Percentiles rank a stretch among this genome's conserved stretches.
Conservation (phyloP, 2,797 vertebrate species). For the Myiotriccus ornatus region DNA sequence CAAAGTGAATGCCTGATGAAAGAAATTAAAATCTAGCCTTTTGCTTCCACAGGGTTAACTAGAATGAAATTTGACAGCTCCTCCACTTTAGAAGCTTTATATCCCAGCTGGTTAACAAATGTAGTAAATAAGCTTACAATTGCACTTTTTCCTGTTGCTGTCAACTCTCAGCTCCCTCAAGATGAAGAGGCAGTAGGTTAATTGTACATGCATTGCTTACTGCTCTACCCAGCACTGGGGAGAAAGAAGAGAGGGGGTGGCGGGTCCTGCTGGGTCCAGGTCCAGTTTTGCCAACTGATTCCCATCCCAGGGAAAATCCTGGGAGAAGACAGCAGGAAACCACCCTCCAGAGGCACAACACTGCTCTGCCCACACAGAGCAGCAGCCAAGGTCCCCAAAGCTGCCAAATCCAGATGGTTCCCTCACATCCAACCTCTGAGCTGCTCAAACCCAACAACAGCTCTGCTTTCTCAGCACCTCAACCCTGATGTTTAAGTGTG, state of each 20-base stretch:
- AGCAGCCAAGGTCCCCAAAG: neutral
- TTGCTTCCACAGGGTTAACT: conserved; percentile 19
- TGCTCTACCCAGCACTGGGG: neutral
- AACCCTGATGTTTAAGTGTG: neutral
- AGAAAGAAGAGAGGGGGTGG: neutral
- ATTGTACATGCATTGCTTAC: neutral
- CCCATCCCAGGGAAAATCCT: neutral
- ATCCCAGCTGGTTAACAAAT: conserved; percentile 54
- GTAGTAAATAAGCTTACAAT: conserved; percentile 58
- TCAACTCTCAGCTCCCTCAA: conserved; percentile 21
- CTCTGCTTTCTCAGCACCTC: neutral
- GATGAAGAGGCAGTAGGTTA: neutral
- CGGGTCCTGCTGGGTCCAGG: neutral
- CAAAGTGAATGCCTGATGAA: neutral
- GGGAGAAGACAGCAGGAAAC: neutral
- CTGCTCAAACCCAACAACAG: neutral
- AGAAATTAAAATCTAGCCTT: conserved; percentile 1
- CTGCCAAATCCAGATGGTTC: neutral
- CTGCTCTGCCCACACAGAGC: neutral
- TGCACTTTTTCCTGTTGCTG: conserved; percentile 42
- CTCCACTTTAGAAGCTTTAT: conserved; percentile 12
- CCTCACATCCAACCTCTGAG: neutral
- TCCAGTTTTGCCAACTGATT: neutral
- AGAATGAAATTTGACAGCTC: conserved; percentile 24
- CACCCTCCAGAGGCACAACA: neutral